These are phyloP conservation scores for Drymonia ruficornis DNA, from an alignment of 2,888 invertebrate species.

Conservation along the genomic window DNA sequence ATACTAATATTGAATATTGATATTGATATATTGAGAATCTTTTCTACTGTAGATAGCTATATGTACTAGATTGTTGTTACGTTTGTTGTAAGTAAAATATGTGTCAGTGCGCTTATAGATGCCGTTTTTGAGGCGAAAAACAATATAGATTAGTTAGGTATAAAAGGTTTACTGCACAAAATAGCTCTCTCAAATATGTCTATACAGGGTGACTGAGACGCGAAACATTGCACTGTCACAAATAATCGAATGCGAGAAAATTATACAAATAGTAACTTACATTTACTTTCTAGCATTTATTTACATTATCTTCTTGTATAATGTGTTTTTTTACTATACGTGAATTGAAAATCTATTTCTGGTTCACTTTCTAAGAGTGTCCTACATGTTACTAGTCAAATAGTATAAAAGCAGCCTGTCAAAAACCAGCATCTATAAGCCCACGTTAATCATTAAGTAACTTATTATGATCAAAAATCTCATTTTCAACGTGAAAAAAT, in stretches of 20 bases:
- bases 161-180: too few species aligned
- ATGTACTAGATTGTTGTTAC: slow-evolving; percentile 14
- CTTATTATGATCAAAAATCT: slow-evolving; percentile 2
- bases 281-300: too few species aligned
- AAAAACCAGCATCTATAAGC: not conserved
- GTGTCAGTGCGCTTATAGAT: slow-evolving; percentile 11
- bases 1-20: slow-evolving; percentile 30
- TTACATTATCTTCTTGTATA: not conserved
- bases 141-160: too few species aligned
- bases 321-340: too few species aligned
- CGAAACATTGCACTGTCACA: too few species aligned
- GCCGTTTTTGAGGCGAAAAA: slow-evolving; percentile 6
- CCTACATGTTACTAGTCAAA: not conserved
- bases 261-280: too few species aligned
- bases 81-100: slow-evolving; percentile 25
- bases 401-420: not conserved
- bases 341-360: not conserved
- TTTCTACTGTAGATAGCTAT: slow-evolving; percentile 4
- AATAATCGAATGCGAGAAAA: too few species aligned
- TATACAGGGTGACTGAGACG: too few species aligned
- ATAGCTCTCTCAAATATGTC: too few species aligned
- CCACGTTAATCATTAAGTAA: slow-evolving; percentile 2
- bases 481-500: not conserved
- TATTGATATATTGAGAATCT: slow-evolving; percentile 19
- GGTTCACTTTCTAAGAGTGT: not conserved